phyloP scores from a whole-genome alignment of 2,888 invertebrate genomes.

The Notocelia uddmanniana region DNA sequence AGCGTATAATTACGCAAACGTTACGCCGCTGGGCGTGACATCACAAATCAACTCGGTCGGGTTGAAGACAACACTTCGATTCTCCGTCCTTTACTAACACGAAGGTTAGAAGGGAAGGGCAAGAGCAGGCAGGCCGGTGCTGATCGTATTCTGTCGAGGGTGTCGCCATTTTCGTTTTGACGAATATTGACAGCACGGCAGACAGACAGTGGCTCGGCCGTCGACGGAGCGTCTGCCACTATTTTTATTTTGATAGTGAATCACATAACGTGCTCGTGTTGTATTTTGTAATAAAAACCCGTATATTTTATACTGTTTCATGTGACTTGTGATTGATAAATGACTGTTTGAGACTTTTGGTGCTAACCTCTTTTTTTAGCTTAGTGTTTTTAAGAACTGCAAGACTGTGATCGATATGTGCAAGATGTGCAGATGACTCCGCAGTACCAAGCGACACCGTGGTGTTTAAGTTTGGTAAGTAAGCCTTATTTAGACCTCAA shows the following conservation, averaged over 20 bases:
- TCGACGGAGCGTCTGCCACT: slow-evolving; percentile 83
- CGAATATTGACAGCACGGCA: slow-evolving; percentile 90
- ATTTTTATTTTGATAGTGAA: slow-evolving; percentile 85
- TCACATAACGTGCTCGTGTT: slow-evolving; percentile 74
- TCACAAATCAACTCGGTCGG: slow-evolving; percentile 83
- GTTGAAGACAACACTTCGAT: slow-evolving; percentile 79
- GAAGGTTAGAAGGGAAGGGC: slow-evolving; percentile 60
- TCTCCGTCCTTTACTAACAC: slow-evolving; percentile 61
- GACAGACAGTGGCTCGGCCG: slow-evolving; percentile 84
- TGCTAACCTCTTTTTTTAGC: slow-evolving; percentile 83
- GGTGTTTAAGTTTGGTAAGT: slow-evolving; percentile 78
- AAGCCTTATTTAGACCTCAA: slow-evolving; percentile 44
- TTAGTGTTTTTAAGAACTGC: slow-evolving; percentile 83
- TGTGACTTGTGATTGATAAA: slow-evolving; percentile 72
- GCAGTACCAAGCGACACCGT: slow-evolving; percentile 67
- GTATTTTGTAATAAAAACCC: slow-evolving; percentile 65
- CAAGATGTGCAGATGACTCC: slow-evolving; percentile 85
- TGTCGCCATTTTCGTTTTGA: slow-evolving; percentile 91
- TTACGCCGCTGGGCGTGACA: slow-evolving; percentile 86
- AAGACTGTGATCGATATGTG: slow-evolving; percentile 85
- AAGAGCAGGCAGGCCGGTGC: slow-evolving; percentile 70
- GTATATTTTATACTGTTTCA: slow-evolving; percentile 61
- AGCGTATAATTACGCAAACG: slow-evolving; percentile 84
- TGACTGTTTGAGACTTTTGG: slow-evolving; percentile 70
- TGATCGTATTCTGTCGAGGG: slow-evolving; percentile 86